phyloP scores from a whole-genome alignment of 2,113 vertebrate genomes.

The Carassius gibelio region DNA sequence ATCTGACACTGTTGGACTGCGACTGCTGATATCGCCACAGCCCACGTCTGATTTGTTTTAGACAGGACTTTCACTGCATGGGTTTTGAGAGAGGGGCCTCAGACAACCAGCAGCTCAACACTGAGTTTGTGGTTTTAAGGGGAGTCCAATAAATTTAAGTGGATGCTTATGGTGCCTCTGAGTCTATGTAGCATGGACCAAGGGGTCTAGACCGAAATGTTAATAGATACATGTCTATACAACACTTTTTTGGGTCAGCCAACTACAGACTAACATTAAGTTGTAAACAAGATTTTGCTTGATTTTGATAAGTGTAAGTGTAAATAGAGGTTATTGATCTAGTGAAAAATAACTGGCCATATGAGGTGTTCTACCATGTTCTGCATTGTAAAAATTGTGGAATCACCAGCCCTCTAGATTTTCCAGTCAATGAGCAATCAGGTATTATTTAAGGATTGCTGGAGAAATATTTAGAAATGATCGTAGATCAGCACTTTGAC shows the following conservation, averaged over 20 bases:
- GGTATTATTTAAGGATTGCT: not conserved
- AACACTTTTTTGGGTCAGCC: slow-evolving; percentile 24
- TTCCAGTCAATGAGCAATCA: no score
- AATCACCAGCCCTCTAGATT: not conserved
- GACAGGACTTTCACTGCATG: slow-evolving; percentile 48
- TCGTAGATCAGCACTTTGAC: no score
- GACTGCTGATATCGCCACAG: slow-evolving; percentile 4
- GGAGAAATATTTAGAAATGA: not conserved
- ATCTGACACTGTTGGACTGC: not conserved
- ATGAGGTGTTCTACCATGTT: not conserved
- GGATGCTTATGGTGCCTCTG: slow-evolving; percentile 54
- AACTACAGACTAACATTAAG: not conserved
- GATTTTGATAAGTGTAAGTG: not conserved
- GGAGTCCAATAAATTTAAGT: slow-evolving; percentile 60
- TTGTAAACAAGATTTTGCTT: not conserved
- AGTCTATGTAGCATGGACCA: slow-evolving; percentile 51
- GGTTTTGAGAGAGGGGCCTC: slow-evolving; percentile 34
- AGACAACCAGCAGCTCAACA: slow-evolving; percentile 44
- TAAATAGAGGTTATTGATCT: slow-evolving; percentile 8
- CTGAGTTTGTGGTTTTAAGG: slow-evolving; percentile 57
- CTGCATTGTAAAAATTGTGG: not conserved
- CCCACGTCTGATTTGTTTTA: slow-evolving; percentile 35
- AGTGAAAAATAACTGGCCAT: not conserved
- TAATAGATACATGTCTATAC: slow-evolving; percentile 36
- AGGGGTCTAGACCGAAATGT: slow-evolving; percentile 39